These are phyloP conservation scores for Colistium nudipinnis DNA, from an alignment of 2,113 vertebrate genomes.

Conservation along the genomic window DNA sequence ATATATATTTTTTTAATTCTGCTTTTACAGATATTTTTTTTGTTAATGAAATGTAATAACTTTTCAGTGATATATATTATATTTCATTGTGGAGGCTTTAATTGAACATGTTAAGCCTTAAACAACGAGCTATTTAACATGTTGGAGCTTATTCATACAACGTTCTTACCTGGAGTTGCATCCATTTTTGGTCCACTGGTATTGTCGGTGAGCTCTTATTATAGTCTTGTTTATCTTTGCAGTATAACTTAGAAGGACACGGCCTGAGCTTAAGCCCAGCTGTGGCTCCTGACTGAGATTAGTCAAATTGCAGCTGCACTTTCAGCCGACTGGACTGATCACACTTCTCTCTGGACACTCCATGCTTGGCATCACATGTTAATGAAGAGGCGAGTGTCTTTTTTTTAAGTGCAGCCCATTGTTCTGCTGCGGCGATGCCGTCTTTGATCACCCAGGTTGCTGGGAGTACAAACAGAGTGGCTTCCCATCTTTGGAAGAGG, in stretches of 20 bases:
- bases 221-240: background rate
- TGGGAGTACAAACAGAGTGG: conserved; percentile 36
- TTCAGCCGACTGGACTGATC: conserved; percentile 45
- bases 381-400: conserved; percentile 61
- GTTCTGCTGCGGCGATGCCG: conserved; percentile 35
- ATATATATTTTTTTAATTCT: too few relatives aligned
- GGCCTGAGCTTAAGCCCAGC: conserved; percentile 6
- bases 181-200: background rate
- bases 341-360: conserved; percentile 53
- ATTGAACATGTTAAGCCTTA: too few relatives aligned
- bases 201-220: background rate
- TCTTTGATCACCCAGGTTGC: conserved; percentile 59
- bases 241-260: background rate
- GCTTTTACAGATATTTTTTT: too few relatives aligned
- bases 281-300: conserved; percentile 44
- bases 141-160: too few relatives aligned
- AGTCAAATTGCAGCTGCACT: conserved; percentile 52
- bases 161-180: background rate
- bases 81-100: too few relatives aligned
- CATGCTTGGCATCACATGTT: conserved; percentile 61
- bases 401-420: conserved; percentile 60
- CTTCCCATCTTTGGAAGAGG: conserved; percentile 30
- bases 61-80: too few relatives aligned
- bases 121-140: too few relatives aligned
- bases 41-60: too few relatives aligned